These are phyloP conservation scores for Sthenelais limicola DNA, from an alignment of 2,888 invertebrate genomes.

Conservation along the genomic window DNA sequence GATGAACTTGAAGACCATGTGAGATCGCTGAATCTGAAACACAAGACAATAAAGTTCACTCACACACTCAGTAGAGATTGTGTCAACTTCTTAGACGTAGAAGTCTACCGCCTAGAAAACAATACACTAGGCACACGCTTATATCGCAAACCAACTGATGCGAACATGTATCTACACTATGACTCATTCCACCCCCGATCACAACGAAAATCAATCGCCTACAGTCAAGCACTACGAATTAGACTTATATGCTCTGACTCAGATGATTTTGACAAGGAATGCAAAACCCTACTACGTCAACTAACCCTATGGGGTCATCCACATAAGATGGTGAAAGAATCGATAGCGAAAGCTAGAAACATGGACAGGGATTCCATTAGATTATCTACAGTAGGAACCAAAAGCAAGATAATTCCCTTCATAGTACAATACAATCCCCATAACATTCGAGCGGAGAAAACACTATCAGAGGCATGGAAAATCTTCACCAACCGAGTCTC, in stretches of 20 bases:
- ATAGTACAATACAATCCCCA: too few relatives aligned
- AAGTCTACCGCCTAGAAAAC: background rate
- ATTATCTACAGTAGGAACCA: too few relatives aligned
- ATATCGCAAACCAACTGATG: slow-evolving; percentile 15
- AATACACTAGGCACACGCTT: background rate
- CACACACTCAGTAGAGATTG: background rate
- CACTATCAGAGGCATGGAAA: too few relatives aligned
- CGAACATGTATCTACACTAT: slow-evolving; percentile 3
- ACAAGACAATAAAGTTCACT: slow-evolving; percentile 10
- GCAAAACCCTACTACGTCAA: background rate
- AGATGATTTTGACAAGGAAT: background rate
- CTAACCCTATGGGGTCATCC: too few relatives aligned
- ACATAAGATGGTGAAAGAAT: background rate
- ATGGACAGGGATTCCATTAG: too few relatives aligned
- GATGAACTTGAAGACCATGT: background rate
- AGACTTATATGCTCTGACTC: background rate
- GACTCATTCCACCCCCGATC: background rate
- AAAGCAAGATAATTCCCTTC: too few relatives aligned
- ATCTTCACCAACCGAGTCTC: too few relatives aligned
- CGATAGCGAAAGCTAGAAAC: too few relatives aligned
- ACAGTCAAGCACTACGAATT: slow-evolving; percentile 6
- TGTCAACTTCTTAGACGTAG: slow-evolving; percentile 12
- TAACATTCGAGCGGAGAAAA: too few relatives aligned
- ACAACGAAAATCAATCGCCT: slow-evolving; percentile 4
- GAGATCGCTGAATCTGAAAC: background rate